phyloP scores from a whole-genome alignment of 2,888 invertebrate genomes.

The Trissoscelio sp. region DNA sequence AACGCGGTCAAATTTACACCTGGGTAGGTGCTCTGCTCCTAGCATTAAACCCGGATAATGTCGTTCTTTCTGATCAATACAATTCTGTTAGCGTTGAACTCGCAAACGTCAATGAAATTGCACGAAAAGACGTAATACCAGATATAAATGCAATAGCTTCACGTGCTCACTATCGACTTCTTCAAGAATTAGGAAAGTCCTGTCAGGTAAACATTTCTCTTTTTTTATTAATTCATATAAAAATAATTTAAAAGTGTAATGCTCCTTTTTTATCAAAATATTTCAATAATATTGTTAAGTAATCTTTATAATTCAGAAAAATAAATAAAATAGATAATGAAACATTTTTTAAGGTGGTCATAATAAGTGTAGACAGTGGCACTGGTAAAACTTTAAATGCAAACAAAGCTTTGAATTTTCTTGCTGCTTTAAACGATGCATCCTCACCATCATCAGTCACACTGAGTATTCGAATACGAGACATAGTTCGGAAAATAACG shows the following conservation, averaged over 20 bases:
- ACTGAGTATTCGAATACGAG: slow-evolving; percentile 56
- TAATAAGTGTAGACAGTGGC: slow-evolving; percentile 83
- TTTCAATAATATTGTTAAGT: background rate
- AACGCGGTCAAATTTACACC: slow-evolving; percentile 80
- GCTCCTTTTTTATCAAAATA: background rate
- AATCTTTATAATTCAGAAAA: too few relatives aligned
- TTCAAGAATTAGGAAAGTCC: slow-evolving; percentile 77
- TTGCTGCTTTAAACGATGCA: slow-evolving; percentile 73
- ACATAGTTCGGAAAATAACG: slow-evolving; percentile 77
- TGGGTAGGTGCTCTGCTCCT: slow-evolving; percentile 83
- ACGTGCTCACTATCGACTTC: slow-evolving; percentile 76
- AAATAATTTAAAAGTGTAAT: background rate
- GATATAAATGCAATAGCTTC: slow-evolving; percentile 79
- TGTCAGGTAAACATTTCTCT: slow-evolving; percentile 75
- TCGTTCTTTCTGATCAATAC: slow-evolving; percentile 71
- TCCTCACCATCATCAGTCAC: slow-evolving; percentile 13
- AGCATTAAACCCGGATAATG: slow-evolving; percentile 80
- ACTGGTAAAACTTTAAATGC: slow-evolving; percentile 83
- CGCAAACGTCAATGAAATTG: slow-evolving; percentile 51
- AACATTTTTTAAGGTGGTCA: slow-evolving; percentile 76
- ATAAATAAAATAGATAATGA: too few relatives aligned
- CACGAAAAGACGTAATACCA: slow-evolving; percentile 70
- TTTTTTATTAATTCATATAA: background rate
- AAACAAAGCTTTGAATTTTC: slow-evolving; percentile 80
- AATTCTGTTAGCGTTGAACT: slow-evolving; percentile 43